phyloP scores from a whole-genome alignment of 2,113 vertebrate genomes.

The Malurus elegans region DNA sequence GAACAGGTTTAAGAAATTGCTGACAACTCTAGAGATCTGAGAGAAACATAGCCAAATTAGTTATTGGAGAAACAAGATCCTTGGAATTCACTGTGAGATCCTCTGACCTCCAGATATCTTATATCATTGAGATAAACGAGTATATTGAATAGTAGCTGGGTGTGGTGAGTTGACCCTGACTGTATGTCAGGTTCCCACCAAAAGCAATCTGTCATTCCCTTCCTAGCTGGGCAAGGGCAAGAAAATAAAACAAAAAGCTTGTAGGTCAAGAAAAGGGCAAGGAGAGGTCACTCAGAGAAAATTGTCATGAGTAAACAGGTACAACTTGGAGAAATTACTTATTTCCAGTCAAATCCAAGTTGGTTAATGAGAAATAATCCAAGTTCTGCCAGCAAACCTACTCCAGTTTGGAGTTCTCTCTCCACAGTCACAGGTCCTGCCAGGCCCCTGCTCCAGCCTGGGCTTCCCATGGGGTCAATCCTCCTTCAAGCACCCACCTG shows the following conservation, averaged over 20 bases:
- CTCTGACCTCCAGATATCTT: conserved; percentile 16
- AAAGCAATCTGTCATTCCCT: neutral
- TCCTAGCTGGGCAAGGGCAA: neutral
- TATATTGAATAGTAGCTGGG: neutral
- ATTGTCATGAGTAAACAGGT: rapidly evolving
- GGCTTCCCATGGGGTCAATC: neutral
- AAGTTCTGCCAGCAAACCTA: neutral
- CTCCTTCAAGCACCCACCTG: neutral
- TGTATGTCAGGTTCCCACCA: neutral
- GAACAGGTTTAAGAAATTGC: conserved; percentile 17
- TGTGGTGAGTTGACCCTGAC: neutral
- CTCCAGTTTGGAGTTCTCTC: neutral
- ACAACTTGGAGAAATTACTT: rapidly evolving
- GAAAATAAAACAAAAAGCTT: neutral
- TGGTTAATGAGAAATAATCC: neutral
- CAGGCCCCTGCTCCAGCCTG: rapidly evolving
- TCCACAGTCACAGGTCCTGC: neutral
- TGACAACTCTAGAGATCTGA: conserved; percentile 47
- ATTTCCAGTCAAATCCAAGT: neutral
- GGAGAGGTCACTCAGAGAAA: neutral
- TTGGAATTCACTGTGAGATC: neutral
- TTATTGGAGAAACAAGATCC: conserved; percentile 30
- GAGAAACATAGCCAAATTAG: conserved; percentile 2
- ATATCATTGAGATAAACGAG: conserved; percentile 42
- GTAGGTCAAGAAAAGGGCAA: rapidly evolving